Evolutionary conservation across 2,113 vertebrate species (phyloP), one percentile per base, ranked within the genome.

Genomic region (Nematolebias whitei): DNA sequence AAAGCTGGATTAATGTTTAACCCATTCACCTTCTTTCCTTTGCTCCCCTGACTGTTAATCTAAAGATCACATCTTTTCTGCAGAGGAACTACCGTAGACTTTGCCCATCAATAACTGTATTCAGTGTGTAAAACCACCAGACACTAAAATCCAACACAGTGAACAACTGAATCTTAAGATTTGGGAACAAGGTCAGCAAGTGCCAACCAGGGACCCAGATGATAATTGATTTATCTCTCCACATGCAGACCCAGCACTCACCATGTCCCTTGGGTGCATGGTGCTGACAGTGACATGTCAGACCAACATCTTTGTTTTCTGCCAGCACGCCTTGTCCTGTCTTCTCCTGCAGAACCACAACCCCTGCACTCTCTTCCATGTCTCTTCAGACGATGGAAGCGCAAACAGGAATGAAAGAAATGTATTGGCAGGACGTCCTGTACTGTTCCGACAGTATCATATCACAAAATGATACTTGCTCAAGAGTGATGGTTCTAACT

Each of bases 221-320:
- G 74, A 78, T 43, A 51, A 12, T 1, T 23, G 43, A 18, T 38
- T 32, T 40, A 29, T 60, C 12, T 59, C 16, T 51, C 32, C 35
- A 20, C 45, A 55, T 26, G 58, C 59, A 39, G 41, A 14, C 49
- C 12, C 60, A 10, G 49, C 73, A 89, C 90, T 92, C 89, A 90
- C 89, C 88, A 48, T 71, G 75, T 68, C 69, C 72, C 68, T 85
- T 88, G 67, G 81, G 75, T 67, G 61, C 19, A 35, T 79, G 74
- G 53, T 82, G 79, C n/a, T 60, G 70, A 87, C 85, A 89, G 18
- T 60, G 70, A 87, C 85, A 89, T 72, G 82, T 44, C 65, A 58
- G 75, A 85, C 86, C 87, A 50, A 69, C 76, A 68, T 51, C 84
- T 90, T 88, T 92, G 79, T 80, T 82, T 73, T 76, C 76, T 65